Evolutionary conservation across 2,113 vertebrate species (phyloP), one percentile per base, ranked within the genome.

Genomic region (Synchiropus splendidus): DNA sequence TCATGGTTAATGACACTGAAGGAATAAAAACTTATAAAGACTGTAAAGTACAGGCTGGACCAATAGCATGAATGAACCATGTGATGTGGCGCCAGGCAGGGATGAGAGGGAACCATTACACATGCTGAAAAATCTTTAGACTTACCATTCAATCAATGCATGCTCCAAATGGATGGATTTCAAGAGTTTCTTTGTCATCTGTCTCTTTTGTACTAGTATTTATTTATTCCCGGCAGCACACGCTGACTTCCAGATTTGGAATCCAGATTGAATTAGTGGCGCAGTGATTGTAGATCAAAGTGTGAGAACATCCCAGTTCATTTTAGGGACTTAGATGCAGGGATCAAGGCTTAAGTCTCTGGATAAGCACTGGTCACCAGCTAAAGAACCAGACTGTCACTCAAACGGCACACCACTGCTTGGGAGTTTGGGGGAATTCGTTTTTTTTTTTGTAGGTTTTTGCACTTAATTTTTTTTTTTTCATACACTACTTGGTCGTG

Each of bases 301-400:
- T 74, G 58, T 65, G 71, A 71, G 55, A 46, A 55, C 61, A 70
- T 51, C 58, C 58, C 38, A 54, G 55, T 60, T 70, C 55, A 43
- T 64, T 54, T 51, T 46, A 51, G 69, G 49, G 53, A 50, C 61
- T 58, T 43, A 67, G 57, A 64, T 58, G 44, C 43, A 55, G 36
- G 64, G 71, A 70, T 78, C 58, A 72, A 45, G 53, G 55, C 45
- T 42, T 75, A 78, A 72, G 43, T 50, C 72, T 49, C 16, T 43
- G 66, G 58, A 73, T 78, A 75, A 75, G 58, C 55, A 33, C 34
- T 49, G 54, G 63, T 71, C 61, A 72, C 64, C 70, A 27, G 67
- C 51, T 65, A 75, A 75, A 71, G 66, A 73, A 46, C 54, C 39
- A 30, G 48, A 15, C 61, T 66, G 64, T 71, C 72, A 73, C 45